A percentile compares a stretch with the other conserved stretches of the same genome.
These are phyloP conservation scores for Tenualosa thibaudeaui DNA, from an alignment of 2,797 vertebrate species.

Conservation along the genomic window DNA sequence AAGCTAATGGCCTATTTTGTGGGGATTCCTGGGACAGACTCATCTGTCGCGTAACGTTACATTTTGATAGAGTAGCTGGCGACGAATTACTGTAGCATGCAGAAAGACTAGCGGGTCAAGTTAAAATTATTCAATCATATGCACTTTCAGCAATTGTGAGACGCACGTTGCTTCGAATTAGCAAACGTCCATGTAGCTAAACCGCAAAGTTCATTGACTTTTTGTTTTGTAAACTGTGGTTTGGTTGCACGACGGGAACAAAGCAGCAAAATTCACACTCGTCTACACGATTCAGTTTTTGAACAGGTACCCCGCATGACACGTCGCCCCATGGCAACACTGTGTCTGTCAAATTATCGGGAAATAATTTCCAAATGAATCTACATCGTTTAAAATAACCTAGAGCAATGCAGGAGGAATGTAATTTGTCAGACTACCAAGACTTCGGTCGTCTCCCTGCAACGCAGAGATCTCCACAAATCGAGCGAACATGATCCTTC, in stretches of 20 bases:
- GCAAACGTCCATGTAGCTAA: conserved; percentile 18
- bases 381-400: background rate
- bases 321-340: conserved; percentile 13
- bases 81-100: background rate
- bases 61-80: background rate
- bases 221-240: conserved; percentile 25
- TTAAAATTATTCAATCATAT: conserved; percentile 4
- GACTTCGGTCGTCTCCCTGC: background rate
- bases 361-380: background rate
- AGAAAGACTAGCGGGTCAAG: background rate
- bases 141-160: background rate
- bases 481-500: background rate
- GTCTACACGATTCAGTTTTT: conserved; percentile 1
- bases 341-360: conserved; percentile 6
- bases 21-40: background rate
- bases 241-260: conserved; percentile 16
- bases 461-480: background rate
- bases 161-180: conserved; percentile 23
- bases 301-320: conserved; percentile 14
- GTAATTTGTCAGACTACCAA: background rate
- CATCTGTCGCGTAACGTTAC: background rate
- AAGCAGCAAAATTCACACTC: background rate
- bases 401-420: background rate
- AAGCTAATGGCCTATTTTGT: background rate
- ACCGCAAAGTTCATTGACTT: conserved; percentile 27